Base-by-base conservation (phyloP, 2,797 vertebrate genomes). In the Acestrorhynchus altus region DNA sequence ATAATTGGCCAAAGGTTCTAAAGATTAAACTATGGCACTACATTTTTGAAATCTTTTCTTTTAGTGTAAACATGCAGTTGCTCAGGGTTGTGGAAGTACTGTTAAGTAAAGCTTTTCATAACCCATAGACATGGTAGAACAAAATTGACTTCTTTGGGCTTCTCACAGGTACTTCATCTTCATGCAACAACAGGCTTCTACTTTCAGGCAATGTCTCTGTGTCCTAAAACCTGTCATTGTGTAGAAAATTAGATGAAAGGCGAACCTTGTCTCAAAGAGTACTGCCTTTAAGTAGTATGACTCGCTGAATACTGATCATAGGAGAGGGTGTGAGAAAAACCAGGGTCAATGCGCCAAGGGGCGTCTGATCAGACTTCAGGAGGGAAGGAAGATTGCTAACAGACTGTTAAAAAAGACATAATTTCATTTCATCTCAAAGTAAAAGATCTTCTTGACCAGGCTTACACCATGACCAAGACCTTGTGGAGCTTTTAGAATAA, bases 231-330 rank as follows among this genome's bases (percentile, higher is more conserved):
- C 83, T 83, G 84, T 84, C 86, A 84, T 84, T 82, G 71, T 80
- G 73, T 49, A 72, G 72, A 79, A 74, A 74, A 89, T 83, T 79
- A 84, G 78, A 90, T 88, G 83, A 88, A 90, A 89, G 87, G 83
- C 68, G 79, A 86, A 81, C 86, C 52, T 57, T 78, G 72, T 87
- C 80, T 88, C 83, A 83, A 88, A 86, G 73, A 81, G 4, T 46
- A 87, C 82, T 24, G 76, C 81, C 76, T 74, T 85, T 83, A 75
- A 74, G 83, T 82, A 74, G 84, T 86, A 88, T 83, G 82, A 73
- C 80, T 83, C 79, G 80, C 87, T 90, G 86, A 91, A 91, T 88
- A 83, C 86, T 81, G 83, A 90, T 90, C 64, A 86, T 66, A 81
- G 31, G 16, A 73, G 61, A 72, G 51, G 68, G 64, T 42, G 75